These are phyloP conservation scores for Cataglyphis altisquamis DNA, from an alignment of 2,888 invertebrate species.

Conservation along the genomic window DNA sequence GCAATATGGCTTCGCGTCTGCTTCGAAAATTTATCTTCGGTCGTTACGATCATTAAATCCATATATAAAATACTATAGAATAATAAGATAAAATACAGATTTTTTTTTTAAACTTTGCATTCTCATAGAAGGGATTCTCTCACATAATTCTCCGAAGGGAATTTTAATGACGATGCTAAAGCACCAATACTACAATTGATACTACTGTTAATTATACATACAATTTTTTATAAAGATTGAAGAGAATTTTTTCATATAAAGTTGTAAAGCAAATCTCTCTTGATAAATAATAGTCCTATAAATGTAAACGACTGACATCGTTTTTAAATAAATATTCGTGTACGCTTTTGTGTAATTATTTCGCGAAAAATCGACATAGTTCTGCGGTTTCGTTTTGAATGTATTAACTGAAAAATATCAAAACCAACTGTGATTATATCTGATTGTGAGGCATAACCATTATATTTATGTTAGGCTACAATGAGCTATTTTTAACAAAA, in stretches of 20 bases:
- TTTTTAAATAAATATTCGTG: conserved; percentile 18
- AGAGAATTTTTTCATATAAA: not conserved
- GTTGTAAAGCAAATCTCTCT: not conserved
- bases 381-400: conserved; percentile 8
- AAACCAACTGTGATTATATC: not conserved
- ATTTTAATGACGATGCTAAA: not conserved
- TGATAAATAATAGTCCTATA: not conserved
- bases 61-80: not conserved
- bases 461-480: not conserved
- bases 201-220: not conserved
- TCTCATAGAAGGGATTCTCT: not conserved
- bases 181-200: not conserved
- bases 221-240: not conserved
- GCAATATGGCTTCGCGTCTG: conserved; percentile 52
- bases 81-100: not conserved
- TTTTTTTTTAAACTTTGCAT: not conserved
- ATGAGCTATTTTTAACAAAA: not conserved
- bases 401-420: conserved; percentile 34
- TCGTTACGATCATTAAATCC: not conserved
- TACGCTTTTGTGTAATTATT: conserved; percentile 27
- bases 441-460: no score
- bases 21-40: conserved; percentile 23
- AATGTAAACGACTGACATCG: not conserved
- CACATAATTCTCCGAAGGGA: no score
- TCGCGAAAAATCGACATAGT: conserved; percentile 16